These are phyloP conservation scores for Acrobeloides nanus DNA, from an alignment of 2,888 invertebrate species.

Conservation along the genomic window DNA sequence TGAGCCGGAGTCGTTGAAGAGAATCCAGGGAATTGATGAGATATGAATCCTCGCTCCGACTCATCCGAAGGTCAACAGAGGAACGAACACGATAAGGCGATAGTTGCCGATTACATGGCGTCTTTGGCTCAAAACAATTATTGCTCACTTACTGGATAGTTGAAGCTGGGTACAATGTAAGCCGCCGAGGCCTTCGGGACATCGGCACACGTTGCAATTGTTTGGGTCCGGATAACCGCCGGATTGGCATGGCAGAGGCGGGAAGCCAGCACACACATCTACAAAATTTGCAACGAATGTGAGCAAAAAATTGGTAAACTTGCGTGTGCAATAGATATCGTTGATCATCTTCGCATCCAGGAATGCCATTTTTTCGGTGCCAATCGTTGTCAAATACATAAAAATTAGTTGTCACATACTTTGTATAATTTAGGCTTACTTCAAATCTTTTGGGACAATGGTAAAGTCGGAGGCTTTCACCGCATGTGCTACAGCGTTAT, in stretches of 20 bases:
- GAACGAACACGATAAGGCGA: too few species aligned
- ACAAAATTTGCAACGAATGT: too few species aligned
- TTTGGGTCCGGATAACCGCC: conserved; percentile 53
- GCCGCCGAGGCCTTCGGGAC: conserved; percentile 52
- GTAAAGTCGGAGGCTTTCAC: conserved; percentile 53
- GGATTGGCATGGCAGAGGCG: conserved; percentile 37
- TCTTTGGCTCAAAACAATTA: too few species aligned
- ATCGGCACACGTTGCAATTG: conserved; percentile 43
- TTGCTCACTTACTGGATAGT: conserved; percentile 34
- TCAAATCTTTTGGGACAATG: conserved; percentile 52
- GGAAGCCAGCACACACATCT: conserved; percentile 14
- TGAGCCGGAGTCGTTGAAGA: too few species aligned
- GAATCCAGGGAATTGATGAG: too few species aligned
- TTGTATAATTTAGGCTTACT: too few species aligned
- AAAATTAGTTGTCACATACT: too few species aligned
- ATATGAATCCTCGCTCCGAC: too few species aligned
- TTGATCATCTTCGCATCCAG: conserved; percentile 53
- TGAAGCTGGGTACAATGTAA: conserved; percentile 45
- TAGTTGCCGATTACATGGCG: too few species aligned
- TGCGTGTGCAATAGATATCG: conserved; percentile 52
- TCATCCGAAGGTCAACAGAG: too few species aligned
- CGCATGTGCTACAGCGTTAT: conserved; percentile 52
- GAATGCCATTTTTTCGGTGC: conserved; percentile 52
- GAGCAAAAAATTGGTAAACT: too few species aligned
- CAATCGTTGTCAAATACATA: conserved; percentile 53